A percentile compares a stretch with the other conserved stretches of the same genome.
phyloP scores from a whole-genome alignment of 53 echinoderm and acorn worm genomes.

The Mesocentrotus franciscanus region DNA sequence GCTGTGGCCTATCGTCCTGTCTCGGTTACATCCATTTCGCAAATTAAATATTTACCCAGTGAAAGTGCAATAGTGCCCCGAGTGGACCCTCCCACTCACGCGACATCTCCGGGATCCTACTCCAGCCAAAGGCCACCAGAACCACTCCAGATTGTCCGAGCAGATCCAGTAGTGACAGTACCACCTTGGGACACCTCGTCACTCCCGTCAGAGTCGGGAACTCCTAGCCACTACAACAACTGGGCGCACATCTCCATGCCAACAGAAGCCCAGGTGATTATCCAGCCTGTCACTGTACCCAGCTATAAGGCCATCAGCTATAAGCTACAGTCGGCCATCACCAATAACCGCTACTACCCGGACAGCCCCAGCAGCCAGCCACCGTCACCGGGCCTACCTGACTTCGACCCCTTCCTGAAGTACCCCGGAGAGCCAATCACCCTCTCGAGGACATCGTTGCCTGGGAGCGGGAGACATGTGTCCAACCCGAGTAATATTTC shows the following conservation, averaged over 20 bases:
- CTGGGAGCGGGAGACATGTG: constrained; percentile 67
- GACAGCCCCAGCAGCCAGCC: constrained; percentile 57
- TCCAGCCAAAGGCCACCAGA: neutral
- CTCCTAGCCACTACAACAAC: neutral
- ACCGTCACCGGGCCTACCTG: constrained; percentile 5
- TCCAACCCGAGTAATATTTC: constrained; percentile 54
- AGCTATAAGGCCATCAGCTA: constrained; percentile 74
- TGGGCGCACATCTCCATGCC: constrained; percentile 55
- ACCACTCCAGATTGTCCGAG: constrained; percentile 28
- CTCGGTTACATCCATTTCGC: constrained; percentile 60
- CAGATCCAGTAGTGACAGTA: constrained; percentile 35
- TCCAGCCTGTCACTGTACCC: constrained; percentile 76
- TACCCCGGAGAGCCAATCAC: constrained; percentile 60
- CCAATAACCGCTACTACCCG: constrained; percentile 42
- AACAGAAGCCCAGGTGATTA: constrained; percentile 77
- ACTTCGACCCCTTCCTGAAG: constrained; percentile 56
- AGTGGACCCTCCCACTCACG: neutral
- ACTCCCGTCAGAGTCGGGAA: neutral
- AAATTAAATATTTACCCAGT: constrained; percentile 36
- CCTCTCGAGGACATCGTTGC: constrained; percentile 76
- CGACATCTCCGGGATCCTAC: neutral
- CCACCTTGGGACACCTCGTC: constrained; percentile 14
- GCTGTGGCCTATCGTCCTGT: constrained; percentile 67
- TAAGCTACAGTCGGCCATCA: constrained; percentile 41
- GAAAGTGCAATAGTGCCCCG: constrained; percentile 81